Evolutionary conservation across 37 sponge, comb jelly and placozoan species (phyloP), one percentile per base, ranked within the genome.

Genomic region (Aplysina aerophoba): DNA sequence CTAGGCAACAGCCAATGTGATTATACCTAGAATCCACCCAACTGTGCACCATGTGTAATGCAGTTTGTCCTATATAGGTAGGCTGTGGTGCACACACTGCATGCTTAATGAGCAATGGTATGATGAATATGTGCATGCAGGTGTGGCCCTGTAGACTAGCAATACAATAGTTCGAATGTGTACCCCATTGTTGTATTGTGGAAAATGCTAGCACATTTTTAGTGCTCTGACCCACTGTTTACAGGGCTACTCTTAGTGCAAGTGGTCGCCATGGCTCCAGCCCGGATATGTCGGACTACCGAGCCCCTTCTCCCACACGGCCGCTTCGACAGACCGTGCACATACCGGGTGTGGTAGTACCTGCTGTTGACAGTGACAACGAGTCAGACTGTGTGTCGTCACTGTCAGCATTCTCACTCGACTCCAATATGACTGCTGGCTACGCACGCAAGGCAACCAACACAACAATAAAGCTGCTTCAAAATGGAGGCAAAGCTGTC

Each of bases 301-400:
- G 78, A n/a, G 78, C 78, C 4, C 53, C 78, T 24, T 75, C 78
- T 1, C 78, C 78, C n/a, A 44, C 50, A 44, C 37, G 40, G 50
- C 78, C 37, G 54, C 38, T 40, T 16, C 39, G 40, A 44, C 44
- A 50, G 24, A 41, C 54, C 2, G n/a, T 75, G 15, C 78, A 75
- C 78, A 75, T 75, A 17, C 78, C 78, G 2, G 78, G 78, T 15
- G 25, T 75, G 78, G 40, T 50, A 24, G 78, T 75, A 5, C 78
- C 78, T 19, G 64, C 64, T 27, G 78, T 40, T 40, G 78, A 50
- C 78, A 75, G 78, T 75, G 78, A 75, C 78, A 75, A 75, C 38
- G 78, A 75, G 53, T 75, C 78, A 24, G 78, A 75, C 21, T 40
- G 44, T 40, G 25, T 36, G 37, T 41, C 78, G 37, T 75, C 78